Evolutionary conservation across 1,140 invertebrate genomes (phyloP), one percentile per base, ranked within the genome.

Genomic region (Tribolium madens): DNA sequence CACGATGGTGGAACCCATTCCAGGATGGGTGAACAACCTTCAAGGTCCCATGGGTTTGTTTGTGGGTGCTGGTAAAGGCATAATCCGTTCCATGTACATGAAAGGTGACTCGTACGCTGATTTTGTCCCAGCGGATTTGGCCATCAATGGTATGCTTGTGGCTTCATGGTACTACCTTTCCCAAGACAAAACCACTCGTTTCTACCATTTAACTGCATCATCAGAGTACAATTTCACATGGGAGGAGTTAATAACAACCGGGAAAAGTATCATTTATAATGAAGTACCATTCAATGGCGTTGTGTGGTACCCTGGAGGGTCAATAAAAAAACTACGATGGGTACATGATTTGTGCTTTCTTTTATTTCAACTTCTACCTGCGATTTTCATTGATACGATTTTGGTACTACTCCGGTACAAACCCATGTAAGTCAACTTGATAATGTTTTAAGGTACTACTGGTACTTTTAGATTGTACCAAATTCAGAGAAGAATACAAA

Each of bases 21-120:
- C 92, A 0, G 96, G 96, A 21, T 99, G 96, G 96, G 96, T 95
- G 1, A 96, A 97, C 83, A 97, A 97, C 83, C 92, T 96, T 68
- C 97, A 97, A 84, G 95, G 95, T 18, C 94, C 96, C 0, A 94
- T 93, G 69, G 95, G 92, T n/a, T 85, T 94, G 0, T 85, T 94
- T 7, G 93, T 93, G 17, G 92, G 91, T 1, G 92, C 92, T 69
- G 94, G 95, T 13, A 96, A 96, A 87, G 95, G 95, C 3, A 91
- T 97, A 0, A 90, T 97, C 48, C 87, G 95, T 47, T 92, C 93
- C 0, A 95, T 97, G 93, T 92, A 93, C 80, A 94, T 94, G 82
- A 90, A 94, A 81, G 88, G 91, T 57, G 89, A 90, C 73, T 90
- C 91, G 17, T 93, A 93, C 77, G 94, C 95, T 0, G 95, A 97